These are phyloP conservation scores for Strix occidentalis DNA, from an alignment of 2,797 vertebrate species.

Conservation along the genomic window DNA sequence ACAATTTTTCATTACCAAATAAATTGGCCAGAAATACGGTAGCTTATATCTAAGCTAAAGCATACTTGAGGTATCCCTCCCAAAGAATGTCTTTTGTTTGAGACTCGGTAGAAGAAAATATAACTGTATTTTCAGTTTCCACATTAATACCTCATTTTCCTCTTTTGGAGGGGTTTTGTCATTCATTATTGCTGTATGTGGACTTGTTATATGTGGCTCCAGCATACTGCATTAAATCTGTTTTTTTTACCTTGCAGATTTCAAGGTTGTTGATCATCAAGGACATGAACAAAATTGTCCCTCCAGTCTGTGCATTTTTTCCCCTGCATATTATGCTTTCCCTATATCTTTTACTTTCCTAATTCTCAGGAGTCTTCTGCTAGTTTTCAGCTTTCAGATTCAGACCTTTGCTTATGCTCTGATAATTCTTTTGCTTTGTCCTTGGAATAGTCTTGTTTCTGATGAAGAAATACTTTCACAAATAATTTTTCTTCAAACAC, in stretches of 20 bases:
- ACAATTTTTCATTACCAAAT: background rate
- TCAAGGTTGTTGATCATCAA: background rate
- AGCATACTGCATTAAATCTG: background rate
- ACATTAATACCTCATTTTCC: background rate
- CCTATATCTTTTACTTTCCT: background rate
- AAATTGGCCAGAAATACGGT: background rate
- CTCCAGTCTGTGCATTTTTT: background rate
- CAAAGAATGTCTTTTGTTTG: background rate
- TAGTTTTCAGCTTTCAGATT: background rate
- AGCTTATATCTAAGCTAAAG: background rate
- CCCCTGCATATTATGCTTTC: background rate
- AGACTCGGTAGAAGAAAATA: background rate
- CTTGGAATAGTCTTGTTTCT: background rate
- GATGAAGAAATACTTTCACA: background rate
- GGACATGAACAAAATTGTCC: background rate
- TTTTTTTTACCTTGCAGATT: background rate
- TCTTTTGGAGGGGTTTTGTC: background rate
- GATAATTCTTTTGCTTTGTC: background rate
- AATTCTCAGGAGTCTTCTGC: background rate
- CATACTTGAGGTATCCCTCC: background rate
- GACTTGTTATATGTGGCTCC: background rate
- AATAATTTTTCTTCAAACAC: conserved; percentile 4
- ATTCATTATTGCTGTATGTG: background rate
- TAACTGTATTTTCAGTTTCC: background rate
- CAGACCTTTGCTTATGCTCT: background rate